phyloP scores from a whole-genome alignment of 2,888 invertebrate species.

The Tetragnatha montana region DNA sequence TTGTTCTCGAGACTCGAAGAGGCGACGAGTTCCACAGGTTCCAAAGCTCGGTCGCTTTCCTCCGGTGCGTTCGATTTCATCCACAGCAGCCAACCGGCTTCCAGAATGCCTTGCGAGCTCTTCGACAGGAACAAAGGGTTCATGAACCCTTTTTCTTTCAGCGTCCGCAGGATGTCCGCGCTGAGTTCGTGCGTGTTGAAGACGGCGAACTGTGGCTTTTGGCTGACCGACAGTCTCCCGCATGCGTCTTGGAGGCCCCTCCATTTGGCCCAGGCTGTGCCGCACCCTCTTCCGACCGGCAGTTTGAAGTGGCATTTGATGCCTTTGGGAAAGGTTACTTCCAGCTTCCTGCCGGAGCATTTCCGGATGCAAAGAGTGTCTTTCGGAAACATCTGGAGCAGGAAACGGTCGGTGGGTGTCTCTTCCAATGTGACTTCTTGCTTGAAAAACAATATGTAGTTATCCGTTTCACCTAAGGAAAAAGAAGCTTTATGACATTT shows the following conservation, averaged over 20 bases:
- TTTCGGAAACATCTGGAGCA: slow-evolving; percentile 35
- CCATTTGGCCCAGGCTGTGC: slow-evolving; percentile 25
- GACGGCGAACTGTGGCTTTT: no score
- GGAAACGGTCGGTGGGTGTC: neutral
- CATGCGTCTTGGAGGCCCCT: neutral
- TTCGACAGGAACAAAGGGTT: no score
- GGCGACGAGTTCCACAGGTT: no score
- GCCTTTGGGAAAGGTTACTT: slow-evolving; percentile 7
- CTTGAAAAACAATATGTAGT: slow-evolving; percentile 13
- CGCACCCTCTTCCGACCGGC: neutral
- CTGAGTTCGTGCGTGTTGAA: no score
- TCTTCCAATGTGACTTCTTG: neutral
- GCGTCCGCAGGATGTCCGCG: no score
- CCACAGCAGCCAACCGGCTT: no score
- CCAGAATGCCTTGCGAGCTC: no score
- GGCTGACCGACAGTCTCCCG: neutral
- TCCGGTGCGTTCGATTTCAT: no score
- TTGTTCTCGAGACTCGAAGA: no score
- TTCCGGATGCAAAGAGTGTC: neutral
- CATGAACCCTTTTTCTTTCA: no score
- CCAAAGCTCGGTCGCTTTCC: no score
- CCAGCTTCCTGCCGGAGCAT: slow-evolving; percentile 13
- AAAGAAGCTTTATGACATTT: neutral
- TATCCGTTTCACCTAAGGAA: slow-evolving; percentile 6
- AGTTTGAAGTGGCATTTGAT: slow-evolving; percentile 14